Percentiles rank a stretch among this genome's conserved stretches.
These are phyloP conservation scores for Pterophyllum scalare DNA, from an alignment of 2,113 vertebrate genomes.

Conservation along the genomic window DNA sequence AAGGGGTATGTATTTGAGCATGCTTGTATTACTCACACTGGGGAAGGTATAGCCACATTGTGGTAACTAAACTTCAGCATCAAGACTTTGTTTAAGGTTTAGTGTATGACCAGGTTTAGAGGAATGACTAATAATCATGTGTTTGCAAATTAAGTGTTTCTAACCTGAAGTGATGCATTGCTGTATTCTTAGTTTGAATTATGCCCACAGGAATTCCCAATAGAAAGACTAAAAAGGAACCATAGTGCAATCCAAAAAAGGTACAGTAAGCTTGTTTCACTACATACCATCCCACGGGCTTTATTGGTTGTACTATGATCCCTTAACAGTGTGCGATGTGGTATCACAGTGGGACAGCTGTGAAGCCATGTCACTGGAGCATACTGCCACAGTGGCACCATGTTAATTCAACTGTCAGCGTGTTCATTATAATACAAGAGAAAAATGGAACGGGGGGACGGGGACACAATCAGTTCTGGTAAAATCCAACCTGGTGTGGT, in stretches of 20 bases:
- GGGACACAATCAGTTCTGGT: constrained; percentile 43
- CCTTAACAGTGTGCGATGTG: constrained; percentile 37
- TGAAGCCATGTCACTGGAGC: constrained; percentile 46
- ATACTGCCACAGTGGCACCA: constrained; percentile 54
- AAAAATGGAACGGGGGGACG: constrained; percentile 32
- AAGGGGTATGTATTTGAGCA: not conserved
- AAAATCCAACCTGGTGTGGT: constrained; percentile 39
- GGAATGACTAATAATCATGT: not conserved
- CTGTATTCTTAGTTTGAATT: not conserved
- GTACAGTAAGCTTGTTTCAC: constrained; percentile 9
- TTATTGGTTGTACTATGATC: constrained; percentile 43
- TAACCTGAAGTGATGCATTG: not conserved
- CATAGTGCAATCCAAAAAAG: constrained; percentile 27
- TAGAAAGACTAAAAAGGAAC: not conserved
- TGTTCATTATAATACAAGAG: constrained; percentile 63
- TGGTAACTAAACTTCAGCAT: not conserved
- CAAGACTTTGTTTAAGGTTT: not conserved
- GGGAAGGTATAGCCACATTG: not conserved
- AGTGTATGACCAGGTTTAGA: not conserved
- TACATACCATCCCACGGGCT: constrained; percentile 12
- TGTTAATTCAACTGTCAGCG: constrained; percentile 72
- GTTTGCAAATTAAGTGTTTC: constrained; percentile 1
- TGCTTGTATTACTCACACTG: not conserved
- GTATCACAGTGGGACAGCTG: constrained; percentile 73
- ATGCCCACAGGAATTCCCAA: not conserved